Percentiles rank a stretch among this genome's conserved stretches.
These are phyloP conservation scores for Amphilophus citrinellus DNA, from an alignment of 2,113 vertebrate species.

Conservation along the genomic window DNA sequence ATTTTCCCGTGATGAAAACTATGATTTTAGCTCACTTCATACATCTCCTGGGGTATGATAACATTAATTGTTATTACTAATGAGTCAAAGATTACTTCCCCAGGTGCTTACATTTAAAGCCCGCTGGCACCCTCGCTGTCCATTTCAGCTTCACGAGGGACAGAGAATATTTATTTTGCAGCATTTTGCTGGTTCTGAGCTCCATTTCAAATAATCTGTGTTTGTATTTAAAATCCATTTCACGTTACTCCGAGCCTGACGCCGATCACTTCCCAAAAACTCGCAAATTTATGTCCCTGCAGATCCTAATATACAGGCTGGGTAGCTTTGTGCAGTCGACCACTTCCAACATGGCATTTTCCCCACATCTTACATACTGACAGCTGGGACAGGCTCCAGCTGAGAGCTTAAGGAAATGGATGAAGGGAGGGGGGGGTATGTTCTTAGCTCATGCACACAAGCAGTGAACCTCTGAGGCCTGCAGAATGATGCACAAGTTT, in stretches of 20 bases:
- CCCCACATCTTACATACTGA: background rate
- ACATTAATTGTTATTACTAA: background rate
- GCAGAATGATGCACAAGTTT: background rate
- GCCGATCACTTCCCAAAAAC: background rate
- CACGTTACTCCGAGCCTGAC: background rate
- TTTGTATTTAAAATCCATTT: background rate
- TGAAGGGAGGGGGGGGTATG: background rate
- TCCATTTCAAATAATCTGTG: background rate
- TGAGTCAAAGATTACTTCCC: background rate
- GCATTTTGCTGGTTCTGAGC: background rate
- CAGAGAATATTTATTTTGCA: background rate
- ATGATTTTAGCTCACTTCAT: conserved; percentile 1
- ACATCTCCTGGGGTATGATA: background rate
- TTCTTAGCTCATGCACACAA: background rate
- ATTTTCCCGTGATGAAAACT: conserved; percentile 5
- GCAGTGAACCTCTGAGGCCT: background rate
- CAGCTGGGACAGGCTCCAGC: background rate
- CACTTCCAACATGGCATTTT: background rate
- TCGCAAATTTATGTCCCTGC: background rate
- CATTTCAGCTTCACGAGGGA: background rate
- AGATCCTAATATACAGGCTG: background rate
- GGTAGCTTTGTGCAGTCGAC: background rate
- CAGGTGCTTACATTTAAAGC: background rate
- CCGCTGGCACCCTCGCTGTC: background rate
- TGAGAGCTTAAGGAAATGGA: background rate